These are phyloP conservation scores for Helicoverpa armigera DNA, from an alignment of 1,140 invertebrate genomes.

Conservation along the genomic window DNA sequence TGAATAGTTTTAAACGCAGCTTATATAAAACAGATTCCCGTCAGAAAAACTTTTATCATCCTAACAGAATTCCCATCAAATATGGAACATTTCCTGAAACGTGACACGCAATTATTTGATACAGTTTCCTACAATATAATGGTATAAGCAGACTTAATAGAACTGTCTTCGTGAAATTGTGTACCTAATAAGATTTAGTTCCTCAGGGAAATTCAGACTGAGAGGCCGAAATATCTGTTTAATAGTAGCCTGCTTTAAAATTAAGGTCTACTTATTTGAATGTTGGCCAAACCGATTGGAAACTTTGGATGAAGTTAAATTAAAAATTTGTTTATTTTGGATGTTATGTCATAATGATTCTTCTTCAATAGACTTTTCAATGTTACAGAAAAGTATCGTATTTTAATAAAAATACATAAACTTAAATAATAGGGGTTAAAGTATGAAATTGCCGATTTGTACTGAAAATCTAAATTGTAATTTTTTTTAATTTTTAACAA, in stretches of 20 bases:
- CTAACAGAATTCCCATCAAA: background rate
- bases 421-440: no score
- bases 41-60: background rate
- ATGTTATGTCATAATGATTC: no score
- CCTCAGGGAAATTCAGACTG: conserved; percentile 23
- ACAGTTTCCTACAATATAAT: background rate
- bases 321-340: no score
- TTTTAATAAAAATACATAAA: no score
- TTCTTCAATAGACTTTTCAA: no score
- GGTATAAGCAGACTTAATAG: background rate
- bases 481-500: no score
- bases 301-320: no score
- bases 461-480: no score
- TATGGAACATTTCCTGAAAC: background rate
- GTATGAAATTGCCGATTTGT: no score
- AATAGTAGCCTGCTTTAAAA: background rate
- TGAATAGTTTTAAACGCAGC: background rate
- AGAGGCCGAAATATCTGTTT: background rate
- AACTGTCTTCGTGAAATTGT: conserved; percentile 21
- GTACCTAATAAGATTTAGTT: conserved; percentile 4
- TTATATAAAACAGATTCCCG: background rate
- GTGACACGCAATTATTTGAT: conserved; percentile 7
- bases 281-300: background rate
- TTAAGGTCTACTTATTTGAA: background rate
- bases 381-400: no score